Base-by-base conservation (phyloP, 1,140 invertebrate genomes). In the Zaprionus nigranus region DNA sequence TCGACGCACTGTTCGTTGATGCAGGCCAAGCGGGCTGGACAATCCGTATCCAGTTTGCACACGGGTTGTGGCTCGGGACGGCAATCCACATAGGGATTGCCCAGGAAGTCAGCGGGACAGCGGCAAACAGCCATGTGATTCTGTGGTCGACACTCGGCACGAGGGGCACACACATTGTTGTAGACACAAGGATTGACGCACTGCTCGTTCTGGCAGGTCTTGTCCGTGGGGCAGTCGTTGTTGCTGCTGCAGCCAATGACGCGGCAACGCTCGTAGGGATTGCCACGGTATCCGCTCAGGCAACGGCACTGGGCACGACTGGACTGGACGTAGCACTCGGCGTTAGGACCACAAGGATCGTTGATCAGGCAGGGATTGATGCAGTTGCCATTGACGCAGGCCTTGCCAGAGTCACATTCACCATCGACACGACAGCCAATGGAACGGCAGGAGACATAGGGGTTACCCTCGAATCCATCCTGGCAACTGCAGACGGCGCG, bases 241-340 rank as follows among this genome's bases (percentile, higher is more conserved):
- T 98, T 97, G 63, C 96, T 96, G 79, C 95, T 95, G 93, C 98
- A 98, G n/a, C 97, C 98, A 49, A 98, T 95, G 7, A 96, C 94
- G 66, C 94, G 94, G 82, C 97, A 98, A 62, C 95, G 94, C 22
- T 95, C 94, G 68, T 95, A 95, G 2, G 97, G 95, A 93, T 98
- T 96, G 43, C 97, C 97, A 75, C 96, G 94, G 79, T 96, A 97
- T 54, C 97, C 97, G 72, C 95, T 94, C 9, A 94, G 93, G 85
- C 97, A 98, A 58, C 96, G 94, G 92, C 97, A 98, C 77, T 96
- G 94, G 2, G 97, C 95, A 9, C 94, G 93, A 79, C 97, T 97
- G 66, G 95, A 95, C 73, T 95, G 94, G 1, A 96, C 95, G 78
- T 95, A 96, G 92, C 97, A 98, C 92, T 98, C 96, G 9, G 97